Base-by-base conservation (phyloP, 2,888 invertebrate genomes). In the Agrilus cyanescens region DNA sequence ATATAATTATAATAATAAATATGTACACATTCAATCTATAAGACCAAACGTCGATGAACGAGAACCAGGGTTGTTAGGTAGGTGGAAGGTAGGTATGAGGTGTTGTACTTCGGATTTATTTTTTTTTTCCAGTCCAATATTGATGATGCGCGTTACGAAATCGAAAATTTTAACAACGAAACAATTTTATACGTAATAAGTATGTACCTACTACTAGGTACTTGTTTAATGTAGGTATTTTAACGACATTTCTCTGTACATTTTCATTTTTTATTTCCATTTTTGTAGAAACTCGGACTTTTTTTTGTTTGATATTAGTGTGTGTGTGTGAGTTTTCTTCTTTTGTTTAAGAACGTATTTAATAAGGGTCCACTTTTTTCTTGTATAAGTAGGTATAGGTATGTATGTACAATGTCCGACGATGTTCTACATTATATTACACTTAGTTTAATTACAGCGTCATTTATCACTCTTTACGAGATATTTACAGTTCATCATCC, bases 1-100 rank as follows among this genome's bases (percentile, higher is more conserved):
- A 63, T 64, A 63, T 63, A 61, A 62, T 60, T 62, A 61, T 63
- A 63, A 62, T 63, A 62, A 63, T 64, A 63, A 64, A 62, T 65
- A 64, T 62, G 57, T 65, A 65, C 65, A 65, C 59, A 61, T 54
- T 49, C 48, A 46, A 51, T 53, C 52, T 56, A 56, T 55, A 25
- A 25, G 54, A 56, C 53, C 55, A 55, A 52, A 56, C 51, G 53
- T 52, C 53, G 53, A 53, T 50, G 47, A 54, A 53, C 48, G 51
- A 50, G 48, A 51, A 50, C 45, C 43, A 48, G 52, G 50, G 52
- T 52, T 25, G 25, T 25, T 25, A 25, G 10, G 4, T 25, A 25
- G 25, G 41, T 41, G 41, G n/a, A n/a, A n/a, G n/a, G n/a, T n/a
- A n/a, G n/a, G 37, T 41, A 45, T 35, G 38, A 45, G 38, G 36